A percentile compares a stretch with the other conserved stretches of the same genome.
These are phyloP conservation scores for Glaucidium brasilianum DNA, from an alignment of 2,113 vertebrate genomes.

Conservation along the genomic window DNA sequence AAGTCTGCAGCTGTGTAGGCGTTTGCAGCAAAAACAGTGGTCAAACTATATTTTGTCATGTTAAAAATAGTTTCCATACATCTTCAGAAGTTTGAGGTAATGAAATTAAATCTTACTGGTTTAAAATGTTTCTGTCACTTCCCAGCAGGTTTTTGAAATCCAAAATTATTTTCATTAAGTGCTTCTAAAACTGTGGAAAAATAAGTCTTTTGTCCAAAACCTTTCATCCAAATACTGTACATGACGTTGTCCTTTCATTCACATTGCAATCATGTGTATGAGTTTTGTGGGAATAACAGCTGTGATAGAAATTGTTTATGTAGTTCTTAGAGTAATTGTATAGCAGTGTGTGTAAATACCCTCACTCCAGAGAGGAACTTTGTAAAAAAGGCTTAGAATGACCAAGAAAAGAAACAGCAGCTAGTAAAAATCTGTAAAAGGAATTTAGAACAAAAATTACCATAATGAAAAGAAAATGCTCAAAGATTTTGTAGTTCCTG, in stretches of 20 bases:
- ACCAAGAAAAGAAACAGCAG: not conserved
- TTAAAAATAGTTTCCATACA: conserved; percentile 58
- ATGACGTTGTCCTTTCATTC: not conserved
- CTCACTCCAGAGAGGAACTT: not conserved
- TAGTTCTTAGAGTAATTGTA: not conserved
- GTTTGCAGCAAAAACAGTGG: conserved; percentile 59
- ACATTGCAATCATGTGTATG: not conserved
- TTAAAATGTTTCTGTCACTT: conserved; percentile 53
- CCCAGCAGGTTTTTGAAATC: conserved; percentile 27
- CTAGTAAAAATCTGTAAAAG: not conserved
- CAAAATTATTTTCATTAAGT: not conserved
- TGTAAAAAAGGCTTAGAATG: not conserved
- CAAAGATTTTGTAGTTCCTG: not conserved
- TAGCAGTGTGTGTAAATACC: not conserved
- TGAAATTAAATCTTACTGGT: conserved; percentile 59
- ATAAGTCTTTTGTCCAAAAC: not conserved
- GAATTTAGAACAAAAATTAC: not conserved
- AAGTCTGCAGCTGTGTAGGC: conserved; percentile 50
- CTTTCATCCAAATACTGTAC: not conserved
- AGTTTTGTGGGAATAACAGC: not conserved
- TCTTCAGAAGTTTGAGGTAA: conserved; percentile 54
- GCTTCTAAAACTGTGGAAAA: not conserved
- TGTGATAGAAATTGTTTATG: not conserved
- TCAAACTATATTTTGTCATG: conserved; percentile 47
- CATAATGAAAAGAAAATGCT: not conserved